phyloP scores from a whole-genome alignment of 2,888 invertebrate genomes.

The Lepetodrilus schrolli region DNA sequence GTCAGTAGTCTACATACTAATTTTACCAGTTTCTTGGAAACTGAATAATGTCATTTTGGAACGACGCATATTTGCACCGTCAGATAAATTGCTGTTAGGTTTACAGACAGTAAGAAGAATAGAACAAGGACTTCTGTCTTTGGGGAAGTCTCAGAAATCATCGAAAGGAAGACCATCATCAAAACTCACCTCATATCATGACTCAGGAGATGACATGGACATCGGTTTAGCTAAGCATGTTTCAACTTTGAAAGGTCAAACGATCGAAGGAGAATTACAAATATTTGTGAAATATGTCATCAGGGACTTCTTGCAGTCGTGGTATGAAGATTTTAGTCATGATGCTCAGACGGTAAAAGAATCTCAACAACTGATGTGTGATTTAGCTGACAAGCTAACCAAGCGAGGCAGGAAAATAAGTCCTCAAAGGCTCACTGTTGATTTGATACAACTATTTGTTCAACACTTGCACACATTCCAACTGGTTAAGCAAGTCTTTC shows the following conservation, averaged over 20 bases:
- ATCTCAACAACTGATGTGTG: conserved; percentile 44
- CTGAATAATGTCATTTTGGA: neutral
- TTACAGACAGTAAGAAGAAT: neutral
- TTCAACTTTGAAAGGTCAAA: conserved; percentile 6
- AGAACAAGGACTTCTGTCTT: neutral
- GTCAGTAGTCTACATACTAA: neutral
- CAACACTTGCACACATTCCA: conserved; percentile 34
- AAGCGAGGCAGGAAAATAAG: conserved; percentile 39
- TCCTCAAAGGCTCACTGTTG: conserved; percentile 22
- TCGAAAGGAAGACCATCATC: neutral
- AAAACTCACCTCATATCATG: neutral
- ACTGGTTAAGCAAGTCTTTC: neutral
- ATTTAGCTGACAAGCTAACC: conserved; percentile 42
- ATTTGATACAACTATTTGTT: conserved; percentile 32
- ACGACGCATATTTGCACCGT: neutral
- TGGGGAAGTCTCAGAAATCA: neutral
- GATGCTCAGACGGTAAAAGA: conserved; percentile 51
- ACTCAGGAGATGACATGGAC: neutral
- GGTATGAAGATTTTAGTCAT: conserved; percentile 57
- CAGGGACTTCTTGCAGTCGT: conserved; percentile 61
- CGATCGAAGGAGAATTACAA: conserved; percentile 28
- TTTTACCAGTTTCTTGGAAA: conserved; percentile 6
- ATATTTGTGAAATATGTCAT: conserved; percentile 36
- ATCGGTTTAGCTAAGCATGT: conserved; percentile 13
- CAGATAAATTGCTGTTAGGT: neutral